phyloP scores from a whole-genome alignment of 1,140 invertebrate genomes.

The Oryzaephilus surinamensis region DNA sequence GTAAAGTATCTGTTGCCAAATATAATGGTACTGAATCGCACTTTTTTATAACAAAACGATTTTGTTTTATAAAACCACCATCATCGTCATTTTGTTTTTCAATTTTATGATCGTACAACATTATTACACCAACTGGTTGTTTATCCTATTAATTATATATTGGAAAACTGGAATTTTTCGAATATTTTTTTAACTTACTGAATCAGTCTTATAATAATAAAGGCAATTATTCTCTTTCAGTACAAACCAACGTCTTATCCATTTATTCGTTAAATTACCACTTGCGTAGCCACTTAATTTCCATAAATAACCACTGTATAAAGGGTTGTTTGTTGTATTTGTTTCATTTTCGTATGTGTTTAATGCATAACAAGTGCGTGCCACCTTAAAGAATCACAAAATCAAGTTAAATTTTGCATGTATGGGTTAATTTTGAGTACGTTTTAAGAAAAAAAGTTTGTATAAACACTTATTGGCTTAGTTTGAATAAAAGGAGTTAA shows the following conservation, averaged over 20 bases:
- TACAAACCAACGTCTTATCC: slow-evolving; percentile 85
- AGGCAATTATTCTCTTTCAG: slow-evolving; percentile 85
- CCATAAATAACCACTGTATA: slow-evolving; percentile 73
- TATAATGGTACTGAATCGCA: slow-evolving; percentile 65
- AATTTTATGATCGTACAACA: slow-evolving; percentile 73
- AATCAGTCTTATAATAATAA: slow-evolving; percentile 89
- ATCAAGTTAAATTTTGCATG: too few species aligned
- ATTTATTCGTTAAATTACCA: slow-evolving; percentile 51
- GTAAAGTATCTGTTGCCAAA: slow-evolving; percentile 70
- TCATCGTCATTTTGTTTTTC: slow-evolving; percentile 49
- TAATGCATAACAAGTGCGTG: slow-evolving; percentile 70
- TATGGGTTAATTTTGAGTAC: too few species aligned
- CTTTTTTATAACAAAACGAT: slow-evolving; percentile 64
- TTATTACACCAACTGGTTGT: slow-evolving; percentile 81
- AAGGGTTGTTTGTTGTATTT: slow-evolving; percentile 45
- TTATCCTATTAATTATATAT: slow-evolving; percentile 50
- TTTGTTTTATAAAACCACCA: slow-evolving; percentile 35
- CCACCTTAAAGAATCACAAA: slow-evolving; percentile 55
- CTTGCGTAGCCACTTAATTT: slow-evolving; percentile 50
- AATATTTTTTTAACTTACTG: slow-evolving; percentile 53
- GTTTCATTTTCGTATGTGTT: slow-evolving; percentile 46
- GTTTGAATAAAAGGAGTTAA: too few species aligned
- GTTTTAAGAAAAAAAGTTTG: too few species aligned
- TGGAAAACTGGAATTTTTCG: neutral
- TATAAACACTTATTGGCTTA: too few species aligned